Evolutionary conservation across 2,113 vertebrate genomes (phyloP).

Genomic region (Coptodon rendalli): DNA sequence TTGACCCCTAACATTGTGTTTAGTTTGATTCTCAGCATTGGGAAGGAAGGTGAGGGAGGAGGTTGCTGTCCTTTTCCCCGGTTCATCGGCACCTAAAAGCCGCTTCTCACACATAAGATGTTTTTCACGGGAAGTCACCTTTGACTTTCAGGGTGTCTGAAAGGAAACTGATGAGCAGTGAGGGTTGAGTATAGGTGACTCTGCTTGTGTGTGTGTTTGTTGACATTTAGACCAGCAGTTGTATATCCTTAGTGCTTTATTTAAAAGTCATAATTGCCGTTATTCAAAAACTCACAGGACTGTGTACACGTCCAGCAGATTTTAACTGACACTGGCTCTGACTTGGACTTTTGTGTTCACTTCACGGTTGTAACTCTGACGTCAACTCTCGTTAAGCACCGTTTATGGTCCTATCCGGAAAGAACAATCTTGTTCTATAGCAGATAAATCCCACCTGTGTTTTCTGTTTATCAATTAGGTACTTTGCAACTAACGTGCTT

Average conservation of each 20-base stretch:
- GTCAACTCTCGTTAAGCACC: neutral
- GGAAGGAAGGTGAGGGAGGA: neutral
- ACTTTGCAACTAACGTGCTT: neutral
- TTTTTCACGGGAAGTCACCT: conserved; percentile 14
- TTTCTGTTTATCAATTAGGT: neutral
- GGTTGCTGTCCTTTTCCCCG: neutral
- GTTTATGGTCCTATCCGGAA: neutral
- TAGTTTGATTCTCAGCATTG: neutral
- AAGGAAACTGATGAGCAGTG: neutral
- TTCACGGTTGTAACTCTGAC: neutral
- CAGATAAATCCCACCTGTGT: neutral
- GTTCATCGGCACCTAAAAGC: neutral
- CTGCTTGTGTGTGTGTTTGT: neutral
- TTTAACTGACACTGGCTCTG: neutral
- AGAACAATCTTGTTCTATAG: neutral
- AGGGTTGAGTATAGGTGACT: neutral
- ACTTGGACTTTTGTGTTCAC: neutral
- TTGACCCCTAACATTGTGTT: neutral
- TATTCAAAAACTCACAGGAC: neutral
- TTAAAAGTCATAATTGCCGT: neutral
- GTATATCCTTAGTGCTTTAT: neutral
- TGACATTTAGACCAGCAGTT: neutral
- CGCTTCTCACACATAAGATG: neutral
- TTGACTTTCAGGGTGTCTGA: conserved; percentile 13
- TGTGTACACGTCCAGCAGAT: neutral